Conservation (phyloP, 2,797 vertebrate genomes). For the Malacoraja senta region DNA sequence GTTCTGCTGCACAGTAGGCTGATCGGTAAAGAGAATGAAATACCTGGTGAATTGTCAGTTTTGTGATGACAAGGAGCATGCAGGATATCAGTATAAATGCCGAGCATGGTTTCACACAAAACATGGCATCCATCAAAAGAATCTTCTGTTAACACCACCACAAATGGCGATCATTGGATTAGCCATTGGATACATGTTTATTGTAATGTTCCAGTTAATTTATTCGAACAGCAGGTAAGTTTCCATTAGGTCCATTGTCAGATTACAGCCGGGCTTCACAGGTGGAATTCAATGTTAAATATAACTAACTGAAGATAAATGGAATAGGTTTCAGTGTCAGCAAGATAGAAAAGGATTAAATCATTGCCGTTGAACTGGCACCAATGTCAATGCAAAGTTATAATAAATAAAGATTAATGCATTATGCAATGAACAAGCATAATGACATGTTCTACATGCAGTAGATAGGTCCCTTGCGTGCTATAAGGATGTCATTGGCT, state of each 20-base stretch:
- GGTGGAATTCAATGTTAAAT: background rate
- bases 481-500: background rate
- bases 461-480: background rate
- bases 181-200: background rate
- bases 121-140: background rate
- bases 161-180: background rate
- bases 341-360: background rate
- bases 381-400: conserved; percentile 25
- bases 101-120: no score
- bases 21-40: no score
- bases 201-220: background rate
- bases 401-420: conserved; percentile 9
- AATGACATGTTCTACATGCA: conserved; percentile 3
- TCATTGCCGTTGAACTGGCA: background rate
- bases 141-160: background rate
- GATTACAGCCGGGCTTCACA: background rate
- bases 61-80: no score
- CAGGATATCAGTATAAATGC: no score
- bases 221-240: background rate
- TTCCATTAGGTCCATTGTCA: background rate
- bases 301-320: background rate
- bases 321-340: background rate
- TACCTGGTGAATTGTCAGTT: no score
- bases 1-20: no score
- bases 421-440: background rate